Evolutionary conservation across 2,113 vertebrate species (phyloP), one percentile per base, ranked within the genome.

Genomic region (Tor tambroides): DNA sequence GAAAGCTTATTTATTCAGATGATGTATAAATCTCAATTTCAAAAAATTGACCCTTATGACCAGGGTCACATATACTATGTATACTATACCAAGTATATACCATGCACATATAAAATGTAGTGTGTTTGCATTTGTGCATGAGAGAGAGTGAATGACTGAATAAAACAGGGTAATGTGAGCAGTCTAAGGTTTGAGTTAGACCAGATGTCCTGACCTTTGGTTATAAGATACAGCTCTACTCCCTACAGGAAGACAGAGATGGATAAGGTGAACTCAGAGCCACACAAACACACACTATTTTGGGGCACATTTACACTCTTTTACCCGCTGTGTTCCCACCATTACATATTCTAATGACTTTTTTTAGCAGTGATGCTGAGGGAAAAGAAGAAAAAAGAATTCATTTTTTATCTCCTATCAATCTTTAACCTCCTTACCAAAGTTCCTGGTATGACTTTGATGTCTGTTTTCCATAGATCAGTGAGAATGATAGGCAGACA

Each of bases 181-280:
- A 78, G 80, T 89, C 86, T 86, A 32, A 2, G 74, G 35, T 84
- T 87, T 91, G 89, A 91, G 87, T 82, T 86, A 86, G 84, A 83
- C 90, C 90, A 94, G 93, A 92, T 90, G 90, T 88, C 90, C 87
- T 77, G 30, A 59, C 51, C 72, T 80, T 80, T 77, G 89, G 91
- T 91, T 91, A 92, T 91, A 91, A 93, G 92, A 93, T 91, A 90
- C 83, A 90, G 71, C 91, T 86, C 35, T 49, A 80, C 74, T 89
- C 67, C 80, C 82, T 84, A 82, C 82, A 59, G 71, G 81, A 88
- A 19, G 92, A 92, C 90, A 86, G 41, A 91, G 90, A 92, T 88
- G 72, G 85, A 92, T 91, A 87, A 88, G 86, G 79, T 86, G 90
- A 46, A 84, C 61, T 86, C 41, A 78, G 7, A 83, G 86, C 87